Percentiles rank a stretch among this genome's conserved stretches.
Conservation (phyloP, 2,113 vertebrate species). For the Alaudala cheleensis region DNA sequence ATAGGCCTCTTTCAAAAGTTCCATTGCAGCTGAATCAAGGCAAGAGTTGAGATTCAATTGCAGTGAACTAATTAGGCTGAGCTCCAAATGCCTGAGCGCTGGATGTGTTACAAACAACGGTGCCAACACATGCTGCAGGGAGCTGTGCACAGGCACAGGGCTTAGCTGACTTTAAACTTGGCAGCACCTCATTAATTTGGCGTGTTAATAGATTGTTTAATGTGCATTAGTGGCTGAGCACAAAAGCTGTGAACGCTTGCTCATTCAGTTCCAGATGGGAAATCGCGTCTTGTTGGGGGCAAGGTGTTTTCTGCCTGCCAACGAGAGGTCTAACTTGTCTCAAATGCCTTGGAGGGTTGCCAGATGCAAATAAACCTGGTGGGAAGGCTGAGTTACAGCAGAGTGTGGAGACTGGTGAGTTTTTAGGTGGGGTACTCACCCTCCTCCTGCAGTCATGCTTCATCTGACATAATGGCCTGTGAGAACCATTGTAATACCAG, state of each 20-base stretch:
- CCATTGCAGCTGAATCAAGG: neutral
- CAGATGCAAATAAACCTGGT: neutral
- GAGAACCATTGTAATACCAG: neutral
- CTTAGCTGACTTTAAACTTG: conserved; percentile 24
- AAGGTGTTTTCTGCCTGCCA: conserved; percentile 1
- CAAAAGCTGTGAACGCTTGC: neutral
- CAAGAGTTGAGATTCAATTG: conserved; percentile 41
- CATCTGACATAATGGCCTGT: neutral
- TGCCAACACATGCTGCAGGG: conserved; percentile 7
- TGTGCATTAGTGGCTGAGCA: neutral
- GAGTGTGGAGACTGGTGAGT: neutral
- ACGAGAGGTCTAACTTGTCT: neutral
- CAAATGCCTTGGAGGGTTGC: neutral
- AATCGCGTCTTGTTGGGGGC: neutral
- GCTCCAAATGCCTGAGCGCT: neutral
- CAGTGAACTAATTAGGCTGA: conserved; percentile 53
- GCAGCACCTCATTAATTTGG: conserved; percentile 37
- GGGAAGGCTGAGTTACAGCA: neutral
- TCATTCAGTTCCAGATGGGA: conserved; percentile 1
- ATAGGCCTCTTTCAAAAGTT: conserved; percentile 34
- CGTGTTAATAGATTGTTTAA: conserved; percentile 41
- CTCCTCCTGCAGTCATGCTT: neutral
- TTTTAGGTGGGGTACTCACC: neutral
- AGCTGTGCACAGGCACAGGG: neutral
- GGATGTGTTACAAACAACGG: neutral